Evolutionary conservation across 1,140 invertebrate genomes (phyloP), one percentile per base, ranked within the genome.

Genomic region (Monochamus saltuarius): DNA sequence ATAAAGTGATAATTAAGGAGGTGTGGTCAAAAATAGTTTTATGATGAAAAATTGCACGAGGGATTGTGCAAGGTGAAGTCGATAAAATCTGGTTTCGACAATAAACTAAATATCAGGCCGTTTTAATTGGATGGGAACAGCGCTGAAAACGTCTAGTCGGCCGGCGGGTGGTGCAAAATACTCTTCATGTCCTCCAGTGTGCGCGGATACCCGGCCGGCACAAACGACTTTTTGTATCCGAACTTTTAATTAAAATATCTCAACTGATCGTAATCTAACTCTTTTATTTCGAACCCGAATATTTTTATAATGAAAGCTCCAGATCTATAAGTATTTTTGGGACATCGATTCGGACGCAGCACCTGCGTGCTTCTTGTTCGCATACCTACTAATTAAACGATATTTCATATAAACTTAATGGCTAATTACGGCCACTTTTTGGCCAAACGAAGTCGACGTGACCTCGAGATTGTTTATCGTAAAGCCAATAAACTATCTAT

Each of bases 221-320:
- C 42, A 62, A 52, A 45, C 60, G 56, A 40, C 34, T 59, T 62
- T 66, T 64, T 60, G 42, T 37, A 34, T 45, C 56, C 45, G 36
- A 62, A 61, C 47, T 62, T 68, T 70, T 71, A 71, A 71, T 71
- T 71, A 71, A 71, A 71, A 71, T 70, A 70, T 68, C 65, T 66
- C 51, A 57, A 43, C 49, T 50, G 64, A 68, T 67, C 61, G 36
- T 60, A 63, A 67, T 67, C 65, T 59, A 63, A 61, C 55, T 60
- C 55, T 65, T 59, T 61, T 61, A 61, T 65, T 66, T 63, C 59
- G 40, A 59, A 59, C 61, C 52, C 38, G 61, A 54, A 66, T 63
- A 66, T 57, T 66, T 66, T 63, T 60, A 63, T 66, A 66, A 65
- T 65, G 63, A 65, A 65, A 56, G 59, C 63, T 51, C 51, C 61